phyloP scores from a whole-genome alignment of 2,888 invertebrate genomes.

The Pristionchus entomophagus region DNA sequence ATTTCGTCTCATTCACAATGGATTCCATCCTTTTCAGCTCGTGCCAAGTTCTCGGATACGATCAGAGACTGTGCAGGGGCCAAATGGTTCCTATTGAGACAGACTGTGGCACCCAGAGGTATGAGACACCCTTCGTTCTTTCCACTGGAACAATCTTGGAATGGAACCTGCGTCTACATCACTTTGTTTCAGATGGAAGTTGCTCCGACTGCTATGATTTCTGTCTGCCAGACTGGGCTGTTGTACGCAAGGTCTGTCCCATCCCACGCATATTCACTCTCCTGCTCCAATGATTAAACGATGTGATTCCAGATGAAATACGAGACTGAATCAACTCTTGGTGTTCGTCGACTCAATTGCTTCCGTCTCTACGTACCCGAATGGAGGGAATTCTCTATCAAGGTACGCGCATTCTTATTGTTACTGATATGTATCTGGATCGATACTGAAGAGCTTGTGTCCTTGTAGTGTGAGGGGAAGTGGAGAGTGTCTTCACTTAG shows the following conservation, averaged over 20 bases:
- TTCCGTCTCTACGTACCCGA: slow-evolving; percentile 73
- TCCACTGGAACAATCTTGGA: not conserved
- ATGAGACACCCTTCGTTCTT: not conserved
- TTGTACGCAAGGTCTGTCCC: slow-evolving; percentile 58
- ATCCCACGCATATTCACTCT: not conserved
- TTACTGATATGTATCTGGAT: too few species aligned
- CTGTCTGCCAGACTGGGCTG: slow-evolving; percentile 74
- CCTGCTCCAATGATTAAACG: not conserved
- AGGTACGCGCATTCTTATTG: not conserved
- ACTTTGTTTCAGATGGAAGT: slow-evolving; percentile 62
- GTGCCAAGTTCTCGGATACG: slow-evolving; percentile 58
- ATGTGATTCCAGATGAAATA: slow-evolving; percentile 52
- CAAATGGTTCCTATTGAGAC: slow-evolving; percentile 72
- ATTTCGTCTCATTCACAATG: slow-evolving; percentile 50
- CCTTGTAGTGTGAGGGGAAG: too few species aligned
- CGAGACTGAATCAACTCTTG: slow-evolving; percentile 69
- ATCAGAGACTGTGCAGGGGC: slow-evolving; percentile 69
- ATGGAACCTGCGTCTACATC: not conserved
- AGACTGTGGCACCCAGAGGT: slow-evolving; percentile 73
- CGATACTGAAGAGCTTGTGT: too few species aligned
- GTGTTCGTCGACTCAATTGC: slow-evolving; percentile 72
- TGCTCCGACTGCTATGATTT: slow-evolving; percentile 74
- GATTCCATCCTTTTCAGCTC: slow-evolving; percentile 52
- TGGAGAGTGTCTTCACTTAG: too few species aligned
- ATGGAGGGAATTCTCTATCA: slow-evolving; percentile 64